phyloP scores from a whole-genome alignment of 2,888 invertebrate species.

The Hypomecis atomaria region DNA sequence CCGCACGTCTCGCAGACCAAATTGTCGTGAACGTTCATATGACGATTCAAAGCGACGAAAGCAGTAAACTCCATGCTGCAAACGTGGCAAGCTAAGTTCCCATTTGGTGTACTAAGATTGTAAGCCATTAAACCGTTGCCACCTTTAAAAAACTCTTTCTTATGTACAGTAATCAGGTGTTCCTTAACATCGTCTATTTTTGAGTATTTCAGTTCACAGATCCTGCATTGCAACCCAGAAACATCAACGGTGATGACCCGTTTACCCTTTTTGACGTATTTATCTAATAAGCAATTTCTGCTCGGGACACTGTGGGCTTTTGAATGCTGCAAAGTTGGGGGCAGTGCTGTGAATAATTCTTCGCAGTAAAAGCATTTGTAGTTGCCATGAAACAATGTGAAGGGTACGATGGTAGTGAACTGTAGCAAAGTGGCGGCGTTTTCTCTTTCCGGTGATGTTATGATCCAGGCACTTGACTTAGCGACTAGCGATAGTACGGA shows the following conservation, averaged over 20 bases:
- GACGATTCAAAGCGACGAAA: slow-evolving; percentile 72
- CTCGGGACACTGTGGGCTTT: slow-evolving; percentile 54
- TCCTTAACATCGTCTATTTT: slow-evolving; percentile 71
- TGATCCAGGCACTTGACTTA: not conserved
- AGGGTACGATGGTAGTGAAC: slow-evolving; percentile 71
- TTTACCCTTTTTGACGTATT: slow-evolving; percentile 73
- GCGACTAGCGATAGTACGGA: too few relatives aligned
- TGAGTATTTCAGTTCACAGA: slow-evolving; percentile 70
- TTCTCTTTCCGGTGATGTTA: slow-evolving; percentile 73
- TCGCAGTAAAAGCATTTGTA: slow-evolving; percentile 79
- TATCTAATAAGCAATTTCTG: slow-evolving; percentile 61
- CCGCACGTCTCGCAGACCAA: slow-evolving; percentile 80
- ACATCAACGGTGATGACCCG: slow-evolving; percentile 77
- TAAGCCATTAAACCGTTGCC: slow-evolving; percentile 78
- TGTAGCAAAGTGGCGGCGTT: slow-evolving; percentile 77
- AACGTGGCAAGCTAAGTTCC: slow-evolving; percentile 68
- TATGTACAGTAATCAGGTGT: slow-evolving; percentile 64
- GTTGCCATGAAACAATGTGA: slow-evolving; percentile 77
- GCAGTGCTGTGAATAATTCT: slow-evolving; percentile 71
- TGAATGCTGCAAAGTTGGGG: slow-evolving; percentile 53
- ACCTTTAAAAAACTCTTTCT: slow-evolving; percentile 72
- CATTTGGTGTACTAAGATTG: slow-evolving; percentile 62
- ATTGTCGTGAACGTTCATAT: slow-evolving; percentile 78
- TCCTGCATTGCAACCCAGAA: slow-evolving; percentile 68
- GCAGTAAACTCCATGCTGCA: slow-evolving; percentile 73